phyloP scores from a whole-genome alignment of 2,113 vertebrate genomes.

The Cygnus atratus region DNA sequence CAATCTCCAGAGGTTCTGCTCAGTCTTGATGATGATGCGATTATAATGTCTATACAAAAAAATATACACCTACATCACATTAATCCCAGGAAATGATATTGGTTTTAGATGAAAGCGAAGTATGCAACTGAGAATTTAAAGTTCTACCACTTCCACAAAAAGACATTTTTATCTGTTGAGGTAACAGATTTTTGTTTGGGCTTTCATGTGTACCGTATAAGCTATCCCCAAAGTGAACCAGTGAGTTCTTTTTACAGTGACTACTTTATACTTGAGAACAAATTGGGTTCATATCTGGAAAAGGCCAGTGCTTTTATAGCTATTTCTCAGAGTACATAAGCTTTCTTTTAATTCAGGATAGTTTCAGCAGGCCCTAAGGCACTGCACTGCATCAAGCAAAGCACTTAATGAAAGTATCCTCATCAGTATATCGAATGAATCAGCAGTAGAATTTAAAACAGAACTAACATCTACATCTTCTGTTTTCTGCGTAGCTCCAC shows the following conservation, averaged over 20 bases:
- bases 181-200: no score
- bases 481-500: neutral
- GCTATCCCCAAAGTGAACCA: no score
- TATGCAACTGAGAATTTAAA: neutral
- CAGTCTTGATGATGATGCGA: neutral
- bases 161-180: no score
- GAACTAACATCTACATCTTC: neutral
- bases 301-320: neutral
- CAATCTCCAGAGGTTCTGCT: neutral
- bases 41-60: neutral
- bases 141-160: no score
- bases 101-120: neutral
- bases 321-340: neutral
- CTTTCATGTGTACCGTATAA: no score
- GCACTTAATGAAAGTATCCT: neutral
- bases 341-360: neutral
- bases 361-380: neutral
- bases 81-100: neutral
- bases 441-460: neutral
- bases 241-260: no score
- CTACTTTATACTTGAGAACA: neutral
- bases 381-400: neutral
- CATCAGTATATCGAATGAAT: neutral
- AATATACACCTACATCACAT: neutral
- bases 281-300: neutral